Evolutionary conservation across 1,140 invertebrate genomes (phyloP).

Genomic region (Drosophila athabasca): DNA sequence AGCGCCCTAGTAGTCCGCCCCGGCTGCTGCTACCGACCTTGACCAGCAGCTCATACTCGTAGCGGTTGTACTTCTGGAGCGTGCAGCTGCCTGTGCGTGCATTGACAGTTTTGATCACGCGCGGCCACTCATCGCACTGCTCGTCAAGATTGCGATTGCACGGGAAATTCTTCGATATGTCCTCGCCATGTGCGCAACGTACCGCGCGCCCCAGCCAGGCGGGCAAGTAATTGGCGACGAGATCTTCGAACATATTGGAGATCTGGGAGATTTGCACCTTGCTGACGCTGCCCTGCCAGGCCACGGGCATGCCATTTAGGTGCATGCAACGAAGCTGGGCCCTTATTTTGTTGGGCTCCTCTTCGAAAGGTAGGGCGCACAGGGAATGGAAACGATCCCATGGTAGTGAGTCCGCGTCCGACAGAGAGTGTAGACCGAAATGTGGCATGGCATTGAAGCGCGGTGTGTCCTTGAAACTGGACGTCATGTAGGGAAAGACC

Average conservation of each 20-base stretch:
- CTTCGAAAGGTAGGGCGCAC: conserved; percentile 88
- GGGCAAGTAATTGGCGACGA: conserved; percentile 86
- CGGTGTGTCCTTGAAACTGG: conserved; percentile 83
- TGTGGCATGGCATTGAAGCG: conserved; percentile 69
- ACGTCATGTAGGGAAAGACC: conserved; percentile 84
- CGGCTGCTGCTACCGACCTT: conserved; percentile 86
- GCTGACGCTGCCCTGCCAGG: conserved; percentile 90
- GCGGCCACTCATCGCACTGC: conserved; percentile 84
- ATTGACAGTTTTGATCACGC: conserved; percentile 84
- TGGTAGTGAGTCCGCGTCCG: conserved; percentile 61
- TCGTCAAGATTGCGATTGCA: conserved; percentile 48
- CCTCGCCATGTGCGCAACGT: conserved; percentile 89
- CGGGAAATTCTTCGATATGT: conserved; percentile 85
- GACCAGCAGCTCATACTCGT: conserved; percentile 88
- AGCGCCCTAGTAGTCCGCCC: conserved; percentile 86
- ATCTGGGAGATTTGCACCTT: conserved; percentile 87
- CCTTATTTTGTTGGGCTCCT: conserved; percentile 86
- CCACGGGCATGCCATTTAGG: conserved; percentile 87
- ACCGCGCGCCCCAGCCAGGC: conserved; percentile 85
- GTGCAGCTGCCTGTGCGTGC: conserved; percentile 87
- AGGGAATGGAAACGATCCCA: conserved; percentile 90
- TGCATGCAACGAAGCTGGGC: conserved; percentile 89
- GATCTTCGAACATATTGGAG: conserved; percentile 86
- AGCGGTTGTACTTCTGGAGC: conserved; percentile 88
- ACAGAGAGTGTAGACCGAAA: conserved; percentile 33